Percentiles rank a stretch among this genome's conserved stretches.
phyloP scores from a whole-genome alignment of 2,888 invertebrate genomes.

The Caenorhabditis japonica region DNA sequence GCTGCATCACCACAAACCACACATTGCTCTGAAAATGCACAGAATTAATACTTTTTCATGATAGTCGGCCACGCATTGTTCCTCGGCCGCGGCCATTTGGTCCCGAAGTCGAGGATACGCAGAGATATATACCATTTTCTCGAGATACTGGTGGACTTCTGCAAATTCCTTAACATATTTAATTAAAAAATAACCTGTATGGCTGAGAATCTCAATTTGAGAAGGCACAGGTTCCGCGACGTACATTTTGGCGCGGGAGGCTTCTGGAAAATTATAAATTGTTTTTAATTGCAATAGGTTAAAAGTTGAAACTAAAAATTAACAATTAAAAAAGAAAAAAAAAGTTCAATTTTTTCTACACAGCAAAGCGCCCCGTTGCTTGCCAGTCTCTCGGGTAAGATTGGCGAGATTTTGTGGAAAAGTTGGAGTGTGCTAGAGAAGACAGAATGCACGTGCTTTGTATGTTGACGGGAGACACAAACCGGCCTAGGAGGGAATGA shows the following conservation, averaged over 20 bases:
- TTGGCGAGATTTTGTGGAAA: neutral
- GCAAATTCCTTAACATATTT: too few species aligned
- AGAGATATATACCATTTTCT: too few species aligned
- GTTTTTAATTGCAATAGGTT: too few species aligned
- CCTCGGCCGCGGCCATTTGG: too few species aligned
- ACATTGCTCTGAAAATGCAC: slow-evolving; percentile 51
- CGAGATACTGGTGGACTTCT: too few species aligned
- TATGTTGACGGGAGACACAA: slow-evolving; percentile 32
- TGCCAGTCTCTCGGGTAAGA: neutral
- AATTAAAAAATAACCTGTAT: slow-evolving; percentile 35
- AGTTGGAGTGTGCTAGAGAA: slow-evolving; percentile 16
- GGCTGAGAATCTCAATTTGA: slow-evolving; percentile 45
- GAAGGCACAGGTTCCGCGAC: slow-evolving; percentile 29
- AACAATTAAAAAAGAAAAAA: too few species aligned
- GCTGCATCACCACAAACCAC: slow-evolving; percentile 78
- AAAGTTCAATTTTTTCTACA: neutral
- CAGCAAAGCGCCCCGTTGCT: neutral
- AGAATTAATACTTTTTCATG: too few species aligned
- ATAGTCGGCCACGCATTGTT: too few species aligned
- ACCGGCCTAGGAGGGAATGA: slow-evolving; percentile 20
- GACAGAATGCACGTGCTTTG: slow-evolving; percentile 48
- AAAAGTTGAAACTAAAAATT: too few species aligned
- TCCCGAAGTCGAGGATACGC: too few species aligned
- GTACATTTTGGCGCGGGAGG: too few species aligned
- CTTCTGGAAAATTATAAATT: slow-evolving; percentile 9